phyloP scores from a whole-genome alignment of 1,140 invertebrate species.

The Panagrolaimus sp. region DNA sequence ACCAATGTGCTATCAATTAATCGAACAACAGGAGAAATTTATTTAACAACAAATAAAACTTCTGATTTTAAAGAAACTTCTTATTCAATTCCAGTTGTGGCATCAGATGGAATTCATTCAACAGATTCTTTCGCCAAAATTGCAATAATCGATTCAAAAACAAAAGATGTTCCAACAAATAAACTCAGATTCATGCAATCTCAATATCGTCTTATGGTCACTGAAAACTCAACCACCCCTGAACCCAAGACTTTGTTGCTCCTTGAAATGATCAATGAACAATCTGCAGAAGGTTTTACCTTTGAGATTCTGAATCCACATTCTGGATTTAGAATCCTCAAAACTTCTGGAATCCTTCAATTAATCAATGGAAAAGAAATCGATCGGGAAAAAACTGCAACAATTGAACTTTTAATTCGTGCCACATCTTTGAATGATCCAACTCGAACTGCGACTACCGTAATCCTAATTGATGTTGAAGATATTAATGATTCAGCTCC shows the following conservation, averaged over 20 bases:
- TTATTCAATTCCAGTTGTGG: constrained; percentile 33
- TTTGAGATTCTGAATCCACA: constrained; percentile 29
- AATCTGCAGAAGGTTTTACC: constrained; percentile 28
- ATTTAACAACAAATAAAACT: constrained; percentile 22
- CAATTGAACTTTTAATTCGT: constrained; percentile 25
- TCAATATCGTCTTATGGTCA: constrained; percentile 27
- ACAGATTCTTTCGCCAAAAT: constrained; percentile 28
- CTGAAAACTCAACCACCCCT: constrained; percentile 35
- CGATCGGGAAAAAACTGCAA: constrained; percentile 28
- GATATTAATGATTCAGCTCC: constrained; percentile 52
- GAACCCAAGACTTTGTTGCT: constrained; percentile 21
- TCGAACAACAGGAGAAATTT: constrained; percentile 21
- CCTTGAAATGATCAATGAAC: constrained; percentile 22
- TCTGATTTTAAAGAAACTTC: constrained; percentile 12
- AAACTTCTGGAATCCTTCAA: constrained; percentile 20
- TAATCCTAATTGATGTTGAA: constrained; percentile 39
- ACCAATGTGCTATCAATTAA: constrained; percentile 12
- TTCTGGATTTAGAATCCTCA: constrained; percentile 20
- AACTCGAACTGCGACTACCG: constrained; percentile 20
- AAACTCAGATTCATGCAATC: constrained; percentile 28
- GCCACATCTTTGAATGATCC: constrained; percentile 10
- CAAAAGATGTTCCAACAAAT: constrained; percentile 6
- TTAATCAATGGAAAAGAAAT: constrained; percentile 17
- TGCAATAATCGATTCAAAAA: constrained; percentile 19
- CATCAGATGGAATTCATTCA: constrained; percentile 46